Evolutionary conservation across 2,113 vertebrate genomes (phyloP).

Genomic region (Scytalopus superciliaris): DNA sequence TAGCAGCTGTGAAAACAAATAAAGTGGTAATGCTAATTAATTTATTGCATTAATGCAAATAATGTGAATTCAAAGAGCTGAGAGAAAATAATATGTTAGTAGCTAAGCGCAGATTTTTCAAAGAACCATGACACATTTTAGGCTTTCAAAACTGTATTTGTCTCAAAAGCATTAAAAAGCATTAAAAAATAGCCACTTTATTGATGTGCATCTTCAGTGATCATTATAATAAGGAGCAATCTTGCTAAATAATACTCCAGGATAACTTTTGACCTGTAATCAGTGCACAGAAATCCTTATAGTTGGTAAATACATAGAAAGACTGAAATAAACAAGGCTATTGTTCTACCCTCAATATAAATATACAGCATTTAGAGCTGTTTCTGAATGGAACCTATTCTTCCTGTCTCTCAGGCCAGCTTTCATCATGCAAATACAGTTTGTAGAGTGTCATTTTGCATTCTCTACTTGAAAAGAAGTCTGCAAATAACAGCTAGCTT

Average conservation of each 20-base stretch:
- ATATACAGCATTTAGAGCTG: not conserved
- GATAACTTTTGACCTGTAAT: constrained; percentile 60
- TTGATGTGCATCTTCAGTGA: constrained; percentile 52
- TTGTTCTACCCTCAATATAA: not conserved
- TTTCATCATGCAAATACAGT: not conserved
- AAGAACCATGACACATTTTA: not conserved
- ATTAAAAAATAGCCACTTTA: constrained; percentile 47
- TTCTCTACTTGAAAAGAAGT: not conserved
- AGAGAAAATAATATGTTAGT: constrained; percentile 53
- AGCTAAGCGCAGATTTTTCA: constrained; percentile 60
- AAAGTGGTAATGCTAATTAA: constrained; percentile 52
- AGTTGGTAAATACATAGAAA: constrained; percentile 54
- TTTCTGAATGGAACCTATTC: not conserved
- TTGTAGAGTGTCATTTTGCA: not conserved
- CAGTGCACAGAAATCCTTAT: constrained; percentile 50
- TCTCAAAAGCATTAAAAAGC: constrained; percentile 53
- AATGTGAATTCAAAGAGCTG: constrained; percentile 65
- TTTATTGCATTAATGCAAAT: constrained; percentile 54
- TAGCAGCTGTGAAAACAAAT: constrained; percentile 66
- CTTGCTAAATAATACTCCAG: constrained; percentile 63
- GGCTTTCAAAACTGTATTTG: constrained; percentile 43
- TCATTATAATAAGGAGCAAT: constrained; percentile 65
- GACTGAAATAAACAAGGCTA: constrained; percentile 19
- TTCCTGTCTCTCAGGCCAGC: not conserved
- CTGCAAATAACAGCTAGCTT: not conserved